phyloP scores from a whole-genome alignment of 2,888 invertebrate species.

The Dynastes tityus region DNA sequence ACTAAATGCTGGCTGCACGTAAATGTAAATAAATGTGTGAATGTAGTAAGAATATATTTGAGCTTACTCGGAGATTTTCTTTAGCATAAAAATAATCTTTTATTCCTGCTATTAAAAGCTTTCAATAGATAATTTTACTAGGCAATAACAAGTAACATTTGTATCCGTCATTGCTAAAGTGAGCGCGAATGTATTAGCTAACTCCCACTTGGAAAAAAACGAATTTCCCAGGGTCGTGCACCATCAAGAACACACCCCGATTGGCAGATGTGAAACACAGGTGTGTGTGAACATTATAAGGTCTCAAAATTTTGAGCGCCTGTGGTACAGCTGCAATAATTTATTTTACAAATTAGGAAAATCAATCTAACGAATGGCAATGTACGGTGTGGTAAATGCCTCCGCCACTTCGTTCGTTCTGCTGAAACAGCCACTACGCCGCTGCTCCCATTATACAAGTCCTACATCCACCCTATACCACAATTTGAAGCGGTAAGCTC shows the following conservation, averaged over 20 bases:
- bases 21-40: too few species aligned
- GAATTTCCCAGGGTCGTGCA: conserved; percentile 15
- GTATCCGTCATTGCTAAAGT: conserved; percentile 22
- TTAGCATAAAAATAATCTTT: too few species aligned
- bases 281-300: conserved; percentile 47
- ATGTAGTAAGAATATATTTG: too few species aligned
- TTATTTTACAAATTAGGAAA: conserved; percentile 61
- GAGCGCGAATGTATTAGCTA: conserved; percentile 27
- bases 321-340: conserved; percentile 57
- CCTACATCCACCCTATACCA: neutral
- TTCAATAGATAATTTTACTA: too few species aligned
- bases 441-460: conserved; percentile 27
- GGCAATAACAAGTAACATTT: neutral
- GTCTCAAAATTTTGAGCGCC: conserved; percentile 49
- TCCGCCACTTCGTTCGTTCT: conserved; percentile 28
- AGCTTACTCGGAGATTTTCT: too few species aligned
- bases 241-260: conserved; percentile 20
- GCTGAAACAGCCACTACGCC: conserved; percentile 4
- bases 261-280: conserved; percentile 43
- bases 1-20: too few species aligned
- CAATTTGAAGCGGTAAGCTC: conserved; percentile 50
- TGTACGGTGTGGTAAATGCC: conserved; percentile 42
- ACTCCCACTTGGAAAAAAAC: conserved; percentile 24
- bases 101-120: too few species aligned
- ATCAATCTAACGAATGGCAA: conserved; percentile 57